Evolutionary conservation across 2,113 vertebrate genomes (phyloP), one percentile per base, ranked within the genome.

Genomic region (Hypanus sabinus): DNA sequence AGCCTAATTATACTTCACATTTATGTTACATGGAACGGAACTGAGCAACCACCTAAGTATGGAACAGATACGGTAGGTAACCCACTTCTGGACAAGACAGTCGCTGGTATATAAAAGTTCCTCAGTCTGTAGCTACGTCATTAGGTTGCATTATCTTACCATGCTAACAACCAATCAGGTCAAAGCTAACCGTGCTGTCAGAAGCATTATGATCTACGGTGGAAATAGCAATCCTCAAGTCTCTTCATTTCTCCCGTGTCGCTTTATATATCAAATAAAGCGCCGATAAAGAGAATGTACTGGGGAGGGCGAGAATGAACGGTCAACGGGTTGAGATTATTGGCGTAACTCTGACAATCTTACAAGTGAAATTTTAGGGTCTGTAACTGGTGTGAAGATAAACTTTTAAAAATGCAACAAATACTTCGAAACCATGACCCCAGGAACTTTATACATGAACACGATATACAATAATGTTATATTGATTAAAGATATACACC

Each of bases 361-460:
- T 46, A 14, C 16, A 91, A 92, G 65, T 46, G 65, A 92, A 71
- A 75, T 73, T 73, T 73, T 70, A 93, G 73, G 91, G 91, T 73
- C 91, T 73, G 7, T 33, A 24, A 27, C 55, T 73, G 0, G 24
- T 0, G 12, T 38, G 27, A 73, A 93, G 71, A 27, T 73, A 55
- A 62, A 33, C 5, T n/a, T n/a, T 7, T 33, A 68, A 60, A 87
- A 90, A 68, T 27, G 1, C 27, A 65, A n/a, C 62, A 16, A 90
- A 20, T 33, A 46, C 68, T 73, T 93, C n/a, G 33, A 93, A 46
- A 71, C 65, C 90, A 93, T n/a, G 20, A 73, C 9, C 38, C 24
- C 38, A 6, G 68, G 24, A 38, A 73, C 24, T 73, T 5, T 14
- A 73, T 27, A 24, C 38, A 55, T 73, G 18, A 70, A 27, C 73